Evolutionary conservation across 1,140 invertebrate species (phyloP).

Genomic region (Brachionus rotundiformis): DNA sequence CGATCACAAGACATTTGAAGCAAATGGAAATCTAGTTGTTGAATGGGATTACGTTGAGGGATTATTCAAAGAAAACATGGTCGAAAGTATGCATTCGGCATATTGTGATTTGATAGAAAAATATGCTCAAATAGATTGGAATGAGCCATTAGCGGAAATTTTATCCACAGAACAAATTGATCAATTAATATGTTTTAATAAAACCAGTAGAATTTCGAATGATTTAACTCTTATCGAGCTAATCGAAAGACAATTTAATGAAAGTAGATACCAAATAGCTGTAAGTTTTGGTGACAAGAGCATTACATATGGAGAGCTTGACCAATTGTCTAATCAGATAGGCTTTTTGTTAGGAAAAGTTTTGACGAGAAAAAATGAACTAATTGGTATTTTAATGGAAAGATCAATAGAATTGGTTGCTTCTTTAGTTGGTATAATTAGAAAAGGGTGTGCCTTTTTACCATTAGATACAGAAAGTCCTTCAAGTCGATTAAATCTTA

Average conservation of each 20-base stretch:
- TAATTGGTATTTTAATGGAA: background rate
- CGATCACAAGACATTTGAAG: background rate
- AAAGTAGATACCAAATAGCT: background rate
- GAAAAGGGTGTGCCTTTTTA: background rate
- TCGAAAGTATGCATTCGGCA: background rate
- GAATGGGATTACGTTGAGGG: constrained; percentile 15
- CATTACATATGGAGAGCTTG: background rate
- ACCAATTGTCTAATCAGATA: background rate
- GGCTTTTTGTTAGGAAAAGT: background rate
- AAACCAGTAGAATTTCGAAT: background rate
- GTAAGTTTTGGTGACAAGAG: background rate
- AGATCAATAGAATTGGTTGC: background rate
- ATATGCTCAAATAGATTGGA: background rate
- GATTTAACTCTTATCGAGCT: background rate
- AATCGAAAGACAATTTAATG: background rate
- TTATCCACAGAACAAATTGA: background rate
- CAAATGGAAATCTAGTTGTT: background rate
- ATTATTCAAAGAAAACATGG: background rate
- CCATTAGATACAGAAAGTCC: background rate
- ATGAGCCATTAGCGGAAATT: background rate
- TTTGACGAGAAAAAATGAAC: background rate
- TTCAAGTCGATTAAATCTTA: background rate
- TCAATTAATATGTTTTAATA: background rate
- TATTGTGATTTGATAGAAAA: background rate
- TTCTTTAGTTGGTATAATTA: background rate